Evolutionary conservation across 2,888 invertebrate species (phyloP).

Genomic region (Cataglyphis cursor): DNA sequence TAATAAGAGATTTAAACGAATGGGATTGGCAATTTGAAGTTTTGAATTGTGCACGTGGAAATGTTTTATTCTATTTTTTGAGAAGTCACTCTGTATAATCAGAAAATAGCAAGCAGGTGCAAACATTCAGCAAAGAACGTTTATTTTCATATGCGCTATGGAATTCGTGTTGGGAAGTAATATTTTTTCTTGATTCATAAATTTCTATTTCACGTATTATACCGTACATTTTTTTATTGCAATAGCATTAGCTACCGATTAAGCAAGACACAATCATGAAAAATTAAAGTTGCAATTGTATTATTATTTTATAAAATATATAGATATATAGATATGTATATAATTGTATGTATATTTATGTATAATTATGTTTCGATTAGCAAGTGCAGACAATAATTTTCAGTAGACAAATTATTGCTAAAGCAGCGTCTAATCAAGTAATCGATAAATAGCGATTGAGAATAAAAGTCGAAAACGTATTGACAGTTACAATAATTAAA

Average conservation of each 20-base stretch:
- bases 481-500: conserved; percentile 27
- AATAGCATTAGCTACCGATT: background rate
- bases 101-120: conserved; percentile 56
- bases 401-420: conserved; percentile 7
- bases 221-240: background rate
- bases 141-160: conserved; percentile 59
- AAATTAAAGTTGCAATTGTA: background rate
- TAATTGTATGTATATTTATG: background rate
- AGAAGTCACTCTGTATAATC: conserved; percentile 30
- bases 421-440: background rate
- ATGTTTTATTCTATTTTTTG: conserved; percentile 33
- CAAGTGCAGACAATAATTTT: background rate
- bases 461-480: conserved; percentile 13
- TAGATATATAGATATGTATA: background rate
- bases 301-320: background rate
- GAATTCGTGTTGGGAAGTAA: conserved; percentile 49
- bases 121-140: conserved; percentile 40
- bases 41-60: background rate
- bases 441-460: background rate
- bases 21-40: background rate
- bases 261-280: background rate
- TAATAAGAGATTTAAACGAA: background rate
- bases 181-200: conserved; percentile 50
- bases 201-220: conserved; percentile 21
- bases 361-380: no score